A percentile compares a stretch with the other conserved stretches of the same genome.
These are phyloP conservation scores for Vanessa atalanta DNA, from an alignment of 1,140 invertebrate genomes.

Conservation along the genomic window DNA sequence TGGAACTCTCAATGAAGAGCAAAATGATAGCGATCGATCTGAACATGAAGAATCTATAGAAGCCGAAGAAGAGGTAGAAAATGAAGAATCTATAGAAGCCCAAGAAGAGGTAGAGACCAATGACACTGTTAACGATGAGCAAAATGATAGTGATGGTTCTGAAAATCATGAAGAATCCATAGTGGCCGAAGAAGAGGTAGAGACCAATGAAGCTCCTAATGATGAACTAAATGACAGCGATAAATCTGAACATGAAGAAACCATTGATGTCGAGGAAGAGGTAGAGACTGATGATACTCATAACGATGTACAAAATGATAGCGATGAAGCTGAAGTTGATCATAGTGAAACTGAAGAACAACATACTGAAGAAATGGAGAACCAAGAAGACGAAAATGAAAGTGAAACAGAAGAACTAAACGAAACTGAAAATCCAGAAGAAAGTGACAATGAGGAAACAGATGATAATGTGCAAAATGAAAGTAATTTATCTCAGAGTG, in stretches of 20 bases:
- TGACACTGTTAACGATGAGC: constrained; percentile 21
- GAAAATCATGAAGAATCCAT: constrained; percentile 7
- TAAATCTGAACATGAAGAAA: background rate
- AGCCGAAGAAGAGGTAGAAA: background rate
- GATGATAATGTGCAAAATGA: constrained; percentile 5
- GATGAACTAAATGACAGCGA: background rate
- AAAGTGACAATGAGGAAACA: constrained; percentile 32
- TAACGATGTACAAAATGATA: constrained; percentile 21
- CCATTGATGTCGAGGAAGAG: background rate
- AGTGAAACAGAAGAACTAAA: constrained; percentile 24
- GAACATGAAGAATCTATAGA: too few species aligned
- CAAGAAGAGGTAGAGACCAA: constrained; percentile 19
- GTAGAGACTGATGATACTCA: background rate
- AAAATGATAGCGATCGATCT: too few species aligned
- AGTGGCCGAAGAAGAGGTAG: constrained; percentile 17
- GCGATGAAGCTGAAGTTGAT: constrained; percentile 22
- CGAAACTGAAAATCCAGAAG: constrained; percentile 19
- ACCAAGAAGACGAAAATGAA: constrained; percentile 30
- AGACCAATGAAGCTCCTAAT: constrained; percentile 19
- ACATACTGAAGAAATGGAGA: constrained; percentile 19
- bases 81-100: background rate
- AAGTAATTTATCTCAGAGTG: constrained; percentile 13
- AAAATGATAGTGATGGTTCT: constrained; percentile 7
- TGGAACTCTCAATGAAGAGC: too few species aligned
- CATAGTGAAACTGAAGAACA: constrained; percentile 21